phyloP scores from a whole-genome alignment of 2,113 vertebrate genomes.

The Struthio camelus region DNA sequence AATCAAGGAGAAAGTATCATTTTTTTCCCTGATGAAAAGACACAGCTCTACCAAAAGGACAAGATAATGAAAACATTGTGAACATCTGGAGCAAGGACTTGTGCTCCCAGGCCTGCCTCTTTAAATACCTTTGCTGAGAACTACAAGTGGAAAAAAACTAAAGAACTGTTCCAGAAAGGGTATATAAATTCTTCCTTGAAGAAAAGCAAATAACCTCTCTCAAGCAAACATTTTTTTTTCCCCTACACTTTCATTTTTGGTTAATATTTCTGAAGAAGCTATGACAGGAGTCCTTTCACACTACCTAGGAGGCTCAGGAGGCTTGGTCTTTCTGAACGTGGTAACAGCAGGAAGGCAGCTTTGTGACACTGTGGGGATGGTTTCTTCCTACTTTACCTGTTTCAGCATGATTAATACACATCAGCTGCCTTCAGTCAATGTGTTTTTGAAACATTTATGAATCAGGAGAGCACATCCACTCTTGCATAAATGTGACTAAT shows the following conservation, averaged over 20 bases:
- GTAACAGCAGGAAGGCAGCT: no score
- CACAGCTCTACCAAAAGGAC: not conserved
- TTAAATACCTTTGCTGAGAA: not conserved
- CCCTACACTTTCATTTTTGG: not conserved
- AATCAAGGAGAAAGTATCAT: not conserved
- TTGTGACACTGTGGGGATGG: not conserved
- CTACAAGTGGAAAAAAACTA: not conserved
- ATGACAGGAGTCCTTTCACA: not conserved
- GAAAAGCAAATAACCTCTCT: not conserved
- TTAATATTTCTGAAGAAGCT: not conserved
- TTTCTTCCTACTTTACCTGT: not conserved
- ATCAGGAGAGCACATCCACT: not conserved
- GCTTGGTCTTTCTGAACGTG: not conserved
- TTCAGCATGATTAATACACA: not conserved
- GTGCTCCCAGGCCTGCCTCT: not conserved
- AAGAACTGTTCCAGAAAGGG: not conserved
- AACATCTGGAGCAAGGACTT: not conserved
- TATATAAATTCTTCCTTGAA: not conserved
- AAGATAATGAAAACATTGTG: not conserved
- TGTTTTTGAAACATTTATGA: not conserved
- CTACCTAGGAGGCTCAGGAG: not conserved
- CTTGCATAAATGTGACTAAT: not conserved
- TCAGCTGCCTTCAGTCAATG: not conserved
- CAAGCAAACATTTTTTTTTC: not conserved
- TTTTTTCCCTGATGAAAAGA: not conserved